Evolutionary conservation across 2,888 invertebrate species (phyloP), one percentile per base, ranked within the genome.

Genomic region (Pristionchus mayeri): DNA sequence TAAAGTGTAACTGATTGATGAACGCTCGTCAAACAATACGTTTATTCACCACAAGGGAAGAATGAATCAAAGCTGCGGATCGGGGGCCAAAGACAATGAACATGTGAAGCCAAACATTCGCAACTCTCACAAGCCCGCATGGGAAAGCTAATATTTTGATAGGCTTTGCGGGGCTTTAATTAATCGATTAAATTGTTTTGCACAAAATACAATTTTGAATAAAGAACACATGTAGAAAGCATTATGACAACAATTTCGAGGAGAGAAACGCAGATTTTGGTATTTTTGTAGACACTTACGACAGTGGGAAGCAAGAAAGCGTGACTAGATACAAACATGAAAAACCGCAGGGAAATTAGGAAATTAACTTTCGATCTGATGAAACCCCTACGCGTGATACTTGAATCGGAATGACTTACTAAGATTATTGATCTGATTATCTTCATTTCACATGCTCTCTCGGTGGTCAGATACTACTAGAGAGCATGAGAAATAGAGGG

Each of bases 91-190:
- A 60, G 57, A 63, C 63, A 63, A 18, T 0, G 34, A 34, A 13
- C 18, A 21, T 34, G 34, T 34, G 63, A 2, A 63, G 34, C 63
- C 63, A 34, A 34, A 63, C 30, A 16, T 16, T 63, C 34, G 63
- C 63, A 34, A 63, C 63, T 63, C 63, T 63, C 63, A 63, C 16
- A 21, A 16, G 34, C 63, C 63, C 63, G 63, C 63, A 27, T 34
- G 30, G 34, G 18, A 16, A 63, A 63, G 63, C 63, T 30, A 63
- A 34, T 34, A 18, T 63, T 34, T 63, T 37, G 34, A 34, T 34
- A 34, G 34, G 13, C 18, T 44, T 44, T 44, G 44, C 13, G 44
- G 44, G 21, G 30, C 27, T 60, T 60, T 60, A 30, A 60, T 13
- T 52, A n/a, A 52, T 27, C 7, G 27, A 57, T 27, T 30, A 16